A percentile compares a stretch with the other conserved stretches of the same genome.
Conservation (phyloP, 2,113 vertebrate genomes). For the Dipodomys spectabilis region DNA sequence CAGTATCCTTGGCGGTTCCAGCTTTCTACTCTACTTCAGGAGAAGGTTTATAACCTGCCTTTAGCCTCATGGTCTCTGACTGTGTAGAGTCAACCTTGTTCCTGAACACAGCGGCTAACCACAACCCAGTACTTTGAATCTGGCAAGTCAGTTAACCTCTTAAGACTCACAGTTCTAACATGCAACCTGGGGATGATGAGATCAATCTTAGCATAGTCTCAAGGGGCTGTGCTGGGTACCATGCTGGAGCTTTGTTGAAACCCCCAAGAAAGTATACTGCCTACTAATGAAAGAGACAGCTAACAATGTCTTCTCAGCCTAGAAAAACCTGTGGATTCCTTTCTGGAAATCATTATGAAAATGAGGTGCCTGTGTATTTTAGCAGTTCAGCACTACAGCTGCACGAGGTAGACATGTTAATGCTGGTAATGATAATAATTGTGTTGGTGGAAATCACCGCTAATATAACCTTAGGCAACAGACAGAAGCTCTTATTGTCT, state of each 20-base stretch:
- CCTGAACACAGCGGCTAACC: neutral
- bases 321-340: neutral
- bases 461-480: fast-evolving
- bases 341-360: neutral
- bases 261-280: neutral
- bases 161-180: neutral
- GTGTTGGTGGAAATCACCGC: too few species aligned
- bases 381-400: neutral
- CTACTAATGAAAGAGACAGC: neutral
- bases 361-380: neutral
- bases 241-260: neutral
- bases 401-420: fast-evolving
- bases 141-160: neutral
- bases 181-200: neutral
- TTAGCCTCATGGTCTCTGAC: neutral
- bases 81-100: neutral
- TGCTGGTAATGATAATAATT: too few species aligned
- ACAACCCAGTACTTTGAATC: neutral
- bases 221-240: neutral
- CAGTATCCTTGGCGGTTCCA: too few species aligned
- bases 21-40: neutral
- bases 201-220: neutral
- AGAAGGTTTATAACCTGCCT: neutral
- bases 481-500: neutral
- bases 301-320: neutral